A percentile compares a stretch with the other conserved stretches of the same genome.
These are phyloP conservation scores for Fregetta grallaria DNA, from an alignment of 2,113 vertebrate species.

Conservation along the genomic window DNA sequence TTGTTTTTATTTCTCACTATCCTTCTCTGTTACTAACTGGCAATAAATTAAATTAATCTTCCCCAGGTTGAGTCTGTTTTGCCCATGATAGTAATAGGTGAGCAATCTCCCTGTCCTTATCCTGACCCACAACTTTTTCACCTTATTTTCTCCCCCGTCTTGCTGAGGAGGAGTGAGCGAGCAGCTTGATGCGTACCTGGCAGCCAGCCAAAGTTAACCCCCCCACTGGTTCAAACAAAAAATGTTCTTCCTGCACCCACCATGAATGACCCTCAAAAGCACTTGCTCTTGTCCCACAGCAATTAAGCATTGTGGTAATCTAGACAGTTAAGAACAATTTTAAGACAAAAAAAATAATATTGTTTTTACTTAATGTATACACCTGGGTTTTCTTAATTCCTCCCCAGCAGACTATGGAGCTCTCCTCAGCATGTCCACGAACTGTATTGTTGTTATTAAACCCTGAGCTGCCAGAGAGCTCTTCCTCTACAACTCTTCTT, in stretches of 20 bases:
- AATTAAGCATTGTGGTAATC: background rate
- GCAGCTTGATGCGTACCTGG: background rate
- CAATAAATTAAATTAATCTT: background rate
- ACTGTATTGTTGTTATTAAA: background rate
- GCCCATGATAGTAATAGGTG: background rate
- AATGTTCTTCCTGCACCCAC: rapidly evolving
- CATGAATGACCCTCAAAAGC: background rate
- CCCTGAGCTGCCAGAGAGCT: background rate
- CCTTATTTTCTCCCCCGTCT: rapidly evolving
- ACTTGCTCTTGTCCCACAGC: rapidly evolving
- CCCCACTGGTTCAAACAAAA: background rate
- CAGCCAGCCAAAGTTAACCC: background rate
- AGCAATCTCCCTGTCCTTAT: background rate
- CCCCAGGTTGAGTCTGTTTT: background rate
- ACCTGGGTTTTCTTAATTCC: background rate
- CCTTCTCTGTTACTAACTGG: background rate
- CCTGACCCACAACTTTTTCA: background rate
- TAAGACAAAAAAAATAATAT: background rate
- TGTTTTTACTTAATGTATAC: background rate
- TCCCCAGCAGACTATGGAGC: background rate
- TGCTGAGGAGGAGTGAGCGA: background rate
- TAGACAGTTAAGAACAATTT: background rate
- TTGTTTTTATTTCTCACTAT: background rate
- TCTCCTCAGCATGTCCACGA: background rate
- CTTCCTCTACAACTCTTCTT: background rate